A percentile compares a stretch with the other conserved stretches of the same genome.
Evolutionary conservation across 2,888 invertebrate species (phyloP).

Genomic region (Rhingia campestris): DNA sequence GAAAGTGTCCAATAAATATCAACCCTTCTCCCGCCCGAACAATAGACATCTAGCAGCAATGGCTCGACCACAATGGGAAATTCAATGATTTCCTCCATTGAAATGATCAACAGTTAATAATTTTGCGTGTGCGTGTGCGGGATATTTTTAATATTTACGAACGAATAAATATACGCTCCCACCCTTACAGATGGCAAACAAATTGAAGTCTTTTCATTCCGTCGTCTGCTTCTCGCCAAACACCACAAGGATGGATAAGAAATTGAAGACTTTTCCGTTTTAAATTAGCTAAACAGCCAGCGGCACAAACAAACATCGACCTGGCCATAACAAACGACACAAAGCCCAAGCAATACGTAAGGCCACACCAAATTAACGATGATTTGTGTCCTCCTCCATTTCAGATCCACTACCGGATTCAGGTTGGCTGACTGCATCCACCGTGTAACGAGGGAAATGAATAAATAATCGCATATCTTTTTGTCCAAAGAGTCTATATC

Average conservation of each 20-base stretch:
- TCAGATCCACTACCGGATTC: constrained; percentile 42
- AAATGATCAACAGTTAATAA: constrained; percentile 42
- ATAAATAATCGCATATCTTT: constrained; percentile 65
- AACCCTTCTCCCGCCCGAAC: constrained; percentile 11
- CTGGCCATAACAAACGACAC: constrained; percentile 26
- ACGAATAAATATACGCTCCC: constrained; percentile 1
- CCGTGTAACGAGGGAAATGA: constrained; percentile 63
- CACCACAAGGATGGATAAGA: constrained; percentile 13
- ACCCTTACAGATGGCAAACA: background rate
- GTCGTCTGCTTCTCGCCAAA: constrained; percentile 1
- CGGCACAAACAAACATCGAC: constrained; percentile 50
- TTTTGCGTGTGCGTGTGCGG: constrained; percentile 16
- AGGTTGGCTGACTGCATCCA: constrained; percentile 57
- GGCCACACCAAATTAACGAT: constrained; percentile 62
- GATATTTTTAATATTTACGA: constrained; percentile 39
- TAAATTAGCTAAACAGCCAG: constrained; percentile 50
- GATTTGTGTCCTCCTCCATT: constrained; percentile 50
- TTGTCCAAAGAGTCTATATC: constrained; percentile 52
- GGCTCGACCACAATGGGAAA: background rate
- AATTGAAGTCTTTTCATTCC: constrained; percentile 36
- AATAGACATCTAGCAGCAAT: background rate
- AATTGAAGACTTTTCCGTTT: constrained; percentile 36
- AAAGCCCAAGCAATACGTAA: constrained; percentile 36
- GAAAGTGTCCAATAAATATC: constrained; percentile 39
- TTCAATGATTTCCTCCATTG: constrained; percentile 23